Evolutionary conservation across 2,113 vertebrate genomes (phyloP).

Genomic region (Ardeotis arabs): DNA sequence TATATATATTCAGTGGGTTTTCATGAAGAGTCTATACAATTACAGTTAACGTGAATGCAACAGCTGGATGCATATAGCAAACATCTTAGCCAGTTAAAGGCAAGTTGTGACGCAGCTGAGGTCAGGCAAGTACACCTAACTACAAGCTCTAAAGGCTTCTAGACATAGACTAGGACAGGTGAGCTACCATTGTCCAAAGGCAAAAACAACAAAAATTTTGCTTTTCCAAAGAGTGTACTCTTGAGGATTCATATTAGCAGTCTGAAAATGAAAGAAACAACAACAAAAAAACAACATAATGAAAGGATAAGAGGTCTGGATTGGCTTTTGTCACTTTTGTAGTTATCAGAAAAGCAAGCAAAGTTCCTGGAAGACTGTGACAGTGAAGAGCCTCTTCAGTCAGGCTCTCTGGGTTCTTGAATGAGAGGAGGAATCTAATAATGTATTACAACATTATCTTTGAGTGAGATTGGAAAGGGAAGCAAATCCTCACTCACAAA

Average conservation of each 20-base stretch:
- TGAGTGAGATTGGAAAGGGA: neutral
- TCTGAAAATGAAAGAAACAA: neutral
- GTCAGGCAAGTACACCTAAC: neutral
- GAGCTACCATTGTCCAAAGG: neutral
- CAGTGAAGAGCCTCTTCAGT: neutral
- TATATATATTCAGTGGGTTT: neutral
- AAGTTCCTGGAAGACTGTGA: neutral
- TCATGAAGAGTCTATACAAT: neutral
- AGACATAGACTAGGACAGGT: neutral
- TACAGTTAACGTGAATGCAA: neutral
- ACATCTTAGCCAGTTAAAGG: neutral
- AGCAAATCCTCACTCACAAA: neutral
- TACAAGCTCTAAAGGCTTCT: neutral
- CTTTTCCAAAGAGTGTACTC: neutral
- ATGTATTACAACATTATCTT: neutral
- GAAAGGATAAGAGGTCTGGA: neutral
- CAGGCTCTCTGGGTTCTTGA: neutral
- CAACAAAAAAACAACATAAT: neutral
- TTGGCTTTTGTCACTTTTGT: neutral
- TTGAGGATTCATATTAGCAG: accelerated
- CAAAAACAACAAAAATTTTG: neutral
- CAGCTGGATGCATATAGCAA: neutral
- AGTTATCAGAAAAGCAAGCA: neutral
- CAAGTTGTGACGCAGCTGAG: neutral
- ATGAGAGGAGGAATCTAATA: neutral